A percentile compares a stretch with the other conserved stretches of the same genome.
Conservation (phyloP, 92 coral and sea anemone genomes). For the Epizoanthus rinbou region DNA sequence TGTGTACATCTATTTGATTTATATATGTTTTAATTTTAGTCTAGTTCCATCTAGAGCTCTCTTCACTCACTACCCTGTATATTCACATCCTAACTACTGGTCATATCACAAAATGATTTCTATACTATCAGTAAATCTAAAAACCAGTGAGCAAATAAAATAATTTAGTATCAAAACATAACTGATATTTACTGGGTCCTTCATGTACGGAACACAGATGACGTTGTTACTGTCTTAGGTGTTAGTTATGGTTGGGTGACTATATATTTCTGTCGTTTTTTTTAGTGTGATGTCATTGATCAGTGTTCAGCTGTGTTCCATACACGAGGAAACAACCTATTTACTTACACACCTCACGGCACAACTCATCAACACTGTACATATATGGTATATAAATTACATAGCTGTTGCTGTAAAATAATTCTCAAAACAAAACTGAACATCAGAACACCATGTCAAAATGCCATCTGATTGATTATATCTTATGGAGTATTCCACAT, state of each 20-base stretch:
- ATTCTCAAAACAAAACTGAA: background rate
- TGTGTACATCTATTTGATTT: too few species aligned
- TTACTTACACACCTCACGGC: background rate
- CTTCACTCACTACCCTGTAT: too few species aligned
- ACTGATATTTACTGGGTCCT: background rate
- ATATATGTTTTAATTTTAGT: background rate
- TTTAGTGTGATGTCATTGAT: too few species aligned
- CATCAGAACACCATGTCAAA: background rate
- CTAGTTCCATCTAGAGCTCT: background rate
- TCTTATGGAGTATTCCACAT: background rate
- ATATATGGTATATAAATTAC: background rate
- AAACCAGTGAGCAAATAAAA: background rate
- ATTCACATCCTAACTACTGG: too few species aligned
- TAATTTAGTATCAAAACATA: constrained; percentile 12
- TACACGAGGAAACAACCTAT: too few species aligned
- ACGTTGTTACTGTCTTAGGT: too few species aligned
- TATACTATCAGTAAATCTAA: background rate
- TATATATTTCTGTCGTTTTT: background rate
- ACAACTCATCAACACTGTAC: background rate
- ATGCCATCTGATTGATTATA: background rate
- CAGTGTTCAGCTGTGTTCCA: too few species aligned
- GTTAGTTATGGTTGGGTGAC: too few species aligned
- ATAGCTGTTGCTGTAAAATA: background rate
- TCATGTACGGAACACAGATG: too few species aligned
- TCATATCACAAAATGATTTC: background rate